Base-by-base conservation (phyloP, 30 jellyfish, hydroid and myxozoan species). In the Cassiopea xamachana region DNA sequence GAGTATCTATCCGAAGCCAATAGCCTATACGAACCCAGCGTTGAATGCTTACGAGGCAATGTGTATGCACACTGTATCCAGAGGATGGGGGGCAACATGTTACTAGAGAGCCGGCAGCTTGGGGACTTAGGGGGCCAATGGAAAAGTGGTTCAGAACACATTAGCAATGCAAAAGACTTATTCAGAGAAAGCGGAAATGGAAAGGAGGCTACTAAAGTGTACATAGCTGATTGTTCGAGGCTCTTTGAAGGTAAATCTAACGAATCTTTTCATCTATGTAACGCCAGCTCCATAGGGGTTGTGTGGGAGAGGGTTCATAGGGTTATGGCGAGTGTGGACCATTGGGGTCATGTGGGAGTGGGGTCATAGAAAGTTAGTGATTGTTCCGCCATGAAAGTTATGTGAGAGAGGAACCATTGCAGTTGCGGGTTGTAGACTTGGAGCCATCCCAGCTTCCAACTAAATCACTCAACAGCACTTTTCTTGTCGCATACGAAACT, bases 21-120 rank as follows among this genome's bases (percentile, higher is more conserved):
- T 84, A 87, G 94, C 77, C 86, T 87, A 19, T 80, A 49, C 83
- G 89, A 87, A 68, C 89, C 94, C 1, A 71, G 82, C 46, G 45
- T 3, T n/a, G 16, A 51, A n/a, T 71, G 55, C 4, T 16, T 71
- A 16, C 58, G 39, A 18, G 80, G 55, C 55, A 7, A 71, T 43
- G 39, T 78, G 87, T 15, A 48, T 19, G 87, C 75, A 1, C 60
- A 49, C 55, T 78, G 87, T 49, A 7, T 50, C 8, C 75, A 62
- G 87, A 62, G 87, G 15, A 60, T 78, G 46, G 87, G 75, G 1
- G 75, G 46, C 48, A 78, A 62, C 15, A 55, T 0, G 3, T 62
- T 78, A 43, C 18, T 69, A 1, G 73, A 78, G n/a, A 47, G 48
- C 27, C 75, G 8, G 14, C 79, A 18, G 17, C 14, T 14, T 69